Evolutionary conservation across 2,797 vertebrate species (phyloP).

Genomic region (Petrocephalus sullivani): DNA sequence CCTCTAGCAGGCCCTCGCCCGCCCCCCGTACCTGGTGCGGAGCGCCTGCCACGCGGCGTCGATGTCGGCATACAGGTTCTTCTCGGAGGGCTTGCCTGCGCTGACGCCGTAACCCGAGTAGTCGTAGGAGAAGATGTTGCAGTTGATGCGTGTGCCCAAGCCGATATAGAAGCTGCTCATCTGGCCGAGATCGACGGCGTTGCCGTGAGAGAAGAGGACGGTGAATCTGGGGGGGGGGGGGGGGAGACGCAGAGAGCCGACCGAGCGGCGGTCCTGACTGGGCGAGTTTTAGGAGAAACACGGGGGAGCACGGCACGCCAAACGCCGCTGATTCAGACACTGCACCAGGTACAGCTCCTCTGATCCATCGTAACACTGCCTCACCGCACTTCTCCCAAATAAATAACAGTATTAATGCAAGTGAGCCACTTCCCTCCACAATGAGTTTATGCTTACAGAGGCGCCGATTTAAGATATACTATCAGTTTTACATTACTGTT

Average conservation of each 20-base stretch:
- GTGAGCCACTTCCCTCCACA: neutral
- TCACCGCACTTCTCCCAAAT: neutral
- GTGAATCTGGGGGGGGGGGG: slow-evolving; percentile 63
- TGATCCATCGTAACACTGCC: neutral
- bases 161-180: slow-evolving; percentile 87
- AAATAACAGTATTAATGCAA: neutral
- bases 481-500: neutral
- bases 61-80: slow-evolving; percentile 82
- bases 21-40: slow-evolving; percentile 64
- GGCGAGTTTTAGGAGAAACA: neutral
- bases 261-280: too few relatives aligned
- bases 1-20: neutral
- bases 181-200: slow-evolving; percentile 83
- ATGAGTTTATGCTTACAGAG: neutral
- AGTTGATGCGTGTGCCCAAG: slow-evolving; percentile 77
- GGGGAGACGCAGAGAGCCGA: neutral
- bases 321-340: neutral
- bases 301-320: neutral
- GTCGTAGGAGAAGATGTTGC: slow-evolving; percentile 85
- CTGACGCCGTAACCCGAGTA: slow-evolving; percentile 80
- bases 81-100: slow-evolving; percentile 75
- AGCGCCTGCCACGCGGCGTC: slow-evolving; percentile 86
- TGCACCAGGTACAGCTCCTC: neutral
- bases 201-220: slow-evolving; percentile 79
- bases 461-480: neutral